Percentiles rank a stretch among this genome's conserved stretches.
phyloP scores from a whole-genome alignment of 2,888 invertebrate species.

The Eulithis testata region DNA sequence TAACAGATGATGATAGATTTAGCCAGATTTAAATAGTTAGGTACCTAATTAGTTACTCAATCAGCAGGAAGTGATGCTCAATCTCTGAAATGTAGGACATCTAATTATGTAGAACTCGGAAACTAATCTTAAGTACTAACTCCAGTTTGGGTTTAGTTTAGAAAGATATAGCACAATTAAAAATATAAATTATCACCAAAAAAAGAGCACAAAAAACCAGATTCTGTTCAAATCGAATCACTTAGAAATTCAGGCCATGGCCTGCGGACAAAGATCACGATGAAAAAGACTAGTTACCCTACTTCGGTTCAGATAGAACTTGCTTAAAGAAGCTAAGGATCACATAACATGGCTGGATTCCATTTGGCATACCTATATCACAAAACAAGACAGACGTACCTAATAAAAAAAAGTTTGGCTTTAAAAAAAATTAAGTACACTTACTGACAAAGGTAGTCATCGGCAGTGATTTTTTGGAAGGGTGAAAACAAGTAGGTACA shows the following conservation, averaged over 20 bases:
- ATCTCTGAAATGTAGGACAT: no score
- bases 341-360: conserved; percentile 19
- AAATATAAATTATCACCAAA: conserved; percentile 1
- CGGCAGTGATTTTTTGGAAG: neutral
- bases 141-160: neutral
- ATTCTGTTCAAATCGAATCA: conserved; percentile 23
- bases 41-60: no score
- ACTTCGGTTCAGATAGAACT: neutral
- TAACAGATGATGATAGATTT: no score
- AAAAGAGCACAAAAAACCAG: conserved; percentile 10
- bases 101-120: no score
- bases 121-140: no score
- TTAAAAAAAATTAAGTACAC: conserved; percentile 15
- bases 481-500: conserved; percentile 8
- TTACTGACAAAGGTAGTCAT: conserved; percentile 3
- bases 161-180: neutral
- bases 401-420: neutral
- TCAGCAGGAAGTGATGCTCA: no score
- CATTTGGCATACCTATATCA: conserved; percentile 29
- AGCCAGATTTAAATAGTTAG: no score
- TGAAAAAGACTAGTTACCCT: conserved; percentile 9
- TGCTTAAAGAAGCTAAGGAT: conserved; percentile 2
- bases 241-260: conserved; percentile 28
- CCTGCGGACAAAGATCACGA: conserved; percentile 18
- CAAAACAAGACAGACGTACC: neutral